Conservation (phyloP, 1,140 invertebrate genomes). For the Phymorhynchus buccinoides region DNA sequence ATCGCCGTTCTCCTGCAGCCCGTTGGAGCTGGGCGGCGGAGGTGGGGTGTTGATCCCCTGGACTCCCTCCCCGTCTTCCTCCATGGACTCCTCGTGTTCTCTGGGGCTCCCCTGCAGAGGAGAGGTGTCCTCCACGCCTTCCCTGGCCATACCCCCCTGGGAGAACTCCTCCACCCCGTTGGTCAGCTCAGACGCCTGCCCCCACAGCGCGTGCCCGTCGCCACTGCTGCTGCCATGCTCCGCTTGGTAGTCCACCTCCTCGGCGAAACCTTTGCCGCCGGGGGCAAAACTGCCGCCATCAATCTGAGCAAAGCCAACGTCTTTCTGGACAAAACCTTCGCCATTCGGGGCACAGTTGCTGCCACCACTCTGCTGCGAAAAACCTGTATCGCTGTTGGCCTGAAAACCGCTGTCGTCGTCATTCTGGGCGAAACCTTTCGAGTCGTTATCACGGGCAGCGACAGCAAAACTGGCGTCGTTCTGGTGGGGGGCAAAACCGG, state of each 20-base stretch:
- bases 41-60: background rate
- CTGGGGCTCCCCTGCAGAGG: conserved; percentile 36
- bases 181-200: background rate
- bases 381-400: no score
- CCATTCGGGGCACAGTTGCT: no score
- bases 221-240: no score
- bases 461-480: conserved; percentile 3
- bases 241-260: no score
- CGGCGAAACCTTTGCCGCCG: no score
- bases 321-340: no score
- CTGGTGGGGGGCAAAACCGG: no score
- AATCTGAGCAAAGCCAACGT: no score
- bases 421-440: no score
- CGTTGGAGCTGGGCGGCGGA: background rate
- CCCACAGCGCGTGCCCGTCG: conserved; percentile 12
- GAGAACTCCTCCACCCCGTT: conserved; percentile 23
- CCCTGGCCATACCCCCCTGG: background rate
- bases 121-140: conserved; percentile 30
- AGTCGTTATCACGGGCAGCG: conserved; percentile 6
- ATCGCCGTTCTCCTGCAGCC: conserved; percentile 39
- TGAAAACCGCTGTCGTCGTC: no score
- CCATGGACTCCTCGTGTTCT: background rate
- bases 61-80: conserved; percentile 21
- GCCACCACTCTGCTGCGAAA: no score
- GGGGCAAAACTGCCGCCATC: no score